phyloP scores from a whole-genome alignment of 2,113 vertebrate species.

The Cichladusa arquata region DNA sequence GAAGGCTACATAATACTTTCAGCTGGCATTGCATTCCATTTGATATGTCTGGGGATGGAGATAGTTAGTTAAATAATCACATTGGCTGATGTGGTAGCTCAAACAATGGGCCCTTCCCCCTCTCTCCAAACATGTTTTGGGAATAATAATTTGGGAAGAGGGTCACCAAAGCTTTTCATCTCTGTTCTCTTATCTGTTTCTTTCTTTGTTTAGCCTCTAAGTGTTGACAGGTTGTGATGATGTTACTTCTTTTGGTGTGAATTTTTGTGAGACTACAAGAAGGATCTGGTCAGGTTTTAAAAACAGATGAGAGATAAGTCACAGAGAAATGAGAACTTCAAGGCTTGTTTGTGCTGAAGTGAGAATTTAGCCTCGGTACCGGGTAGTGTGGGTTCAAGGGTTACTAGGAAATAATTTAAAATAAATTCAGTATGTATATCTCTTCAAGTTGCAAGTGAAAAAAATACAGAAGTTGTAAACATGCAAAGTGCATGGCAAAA shows the following conservation, averaged over 20 bases:
- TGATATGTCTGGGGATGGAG: conserved; percentile 62
- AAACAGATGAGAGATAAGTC: conserved; percentile 45
- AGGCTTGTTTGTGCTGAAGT: conserved; percentile 21
- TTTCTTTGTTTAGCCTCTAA: conserved; percentile 47
- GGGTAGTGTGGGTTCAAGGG: not conserved
- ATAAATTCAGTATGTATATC: not conserved
- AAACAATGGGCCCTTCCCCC: not conserved
- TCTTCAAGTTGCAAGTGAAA: not conserved
- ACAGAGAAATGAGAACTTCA: conserved; percentile 23
- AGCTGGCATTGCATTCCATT: conserved; percentile 51
- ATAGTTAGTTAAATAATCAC: conserved; percentile 50
- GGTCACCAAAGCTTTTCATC: not conserved
- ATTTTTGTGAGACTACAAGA: conserved; percentile 35
- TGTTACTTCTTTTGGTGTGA: conserved; percentile 31
- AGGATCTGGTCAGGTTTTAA: conserved; percentile 26
- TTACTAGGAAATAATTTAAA: not conserved
- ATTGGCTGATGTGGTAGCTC: not conserved
- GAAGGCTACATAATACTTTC: conserved; percentile 63
- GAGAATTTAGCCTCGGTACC: not conserved
- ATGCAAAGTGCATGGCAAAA: not conserved
- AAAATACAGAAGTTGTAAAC: not conserved
- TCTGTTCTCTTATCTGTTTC: conserved; percentile 23
- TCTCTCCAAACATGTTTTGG: conserved; percentile 1
- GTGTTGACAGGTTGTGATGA: conserved; percentile 52
- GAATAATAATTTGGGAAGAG: conserved; percentile 29